Percentiles rank a stretch among this genome's conserved stretches.
These are phyloP conservation scores for Euzetes globulus DNA, from an alignment of 2,888 invertebrate genomes.

Conservation along the genomic window DNA sequence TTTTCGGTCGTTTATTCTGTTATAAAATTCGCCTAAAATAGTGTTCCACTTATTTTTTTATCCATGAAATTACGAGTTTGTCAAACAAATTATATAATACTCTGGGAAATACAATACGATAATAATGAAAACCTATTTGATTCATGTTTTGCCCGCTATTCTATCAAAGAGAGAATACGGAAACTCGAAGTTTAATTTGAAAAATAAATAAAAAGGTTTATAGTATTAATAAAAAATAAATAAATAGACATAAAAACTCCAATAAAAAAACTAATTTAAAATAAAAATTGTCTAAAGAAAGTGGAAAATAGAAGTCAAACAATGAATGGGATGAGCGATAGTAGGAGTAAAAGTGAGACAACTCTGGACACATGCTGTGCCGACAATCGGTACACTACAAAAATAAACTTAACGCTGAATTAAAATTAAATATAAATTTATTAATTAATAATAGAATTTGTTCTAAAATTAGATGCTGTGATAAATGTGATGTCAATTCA, in stretches of 20 bases:
- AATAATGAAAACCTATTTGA: not conserved
- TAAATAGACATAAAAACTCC: not conserved
- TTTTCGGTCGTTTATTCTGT: too few species aligned
- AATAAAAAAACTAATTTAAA: not conserved
- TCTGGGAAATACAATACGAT: not conserved
- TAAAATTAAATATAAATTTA: not conserved
- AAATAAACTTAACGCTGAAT: not conserved
- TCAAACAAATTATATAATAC: slow-evolving; percentile 14
- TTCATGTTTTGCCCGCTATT: not conserved
- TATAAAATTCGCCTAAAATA: not conserved
- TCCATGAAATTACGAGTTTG: slow-evolving; percentile 27
- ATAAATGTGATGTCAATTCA: not conserved
- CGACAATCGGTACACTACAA: not conserved
- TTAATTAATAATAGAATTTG: not conserved
- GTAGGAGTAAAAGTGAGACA: slow-evolving; percentile 6
- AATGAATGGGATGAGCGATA: not conserved
- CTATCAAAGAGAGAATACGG: slow-evolving; percentile 10
- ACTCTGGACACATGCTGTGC: slow-evolving; percentile 4
- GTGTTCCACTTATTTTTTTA: slow-evolving; percentile 17
- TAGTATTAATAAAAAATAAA: not conserved
- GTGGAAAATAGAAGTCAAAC: not conserved
- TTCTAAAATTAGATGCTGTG: not conserved
- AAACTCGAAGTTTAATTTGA: not conserved
- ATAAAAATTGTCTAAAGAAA: not conserved
- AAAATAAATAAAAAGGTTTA: not conserved